Base-by-base conservation (phyloP, 2,113 vertebrate species). In the Dipodomys spectabilis region DNA sequence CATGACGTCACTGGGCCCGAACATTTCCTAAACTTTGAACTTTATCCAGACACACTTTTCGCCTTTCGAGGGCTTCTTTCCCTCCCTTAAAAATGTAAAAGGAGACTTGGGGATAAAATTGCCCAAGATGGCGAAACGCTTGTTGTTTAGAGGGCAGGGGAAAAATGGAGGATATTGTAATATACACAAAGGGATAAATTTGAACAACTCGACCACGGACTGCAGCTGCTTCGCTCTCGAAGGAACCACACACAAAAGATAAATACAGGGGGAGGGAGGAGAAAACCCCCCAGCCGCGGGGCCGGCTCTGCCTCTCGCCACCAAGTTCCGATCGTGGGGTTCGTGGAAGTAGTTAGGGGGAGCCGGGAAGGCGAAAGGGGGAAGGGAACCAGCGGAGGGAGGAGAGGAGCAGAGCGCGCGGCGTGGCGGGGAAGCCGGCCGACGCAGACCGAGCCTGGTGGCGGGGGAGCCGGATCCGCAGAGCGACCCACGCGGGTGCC, bases 141-240 rank as follows among this genome's bases (percentile, higher is more conserved):
- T 99, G 99, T 99, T 99, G 99, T 99, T 99, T 99, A 98, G 99
- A 99, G 99, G 99, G 98, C 98, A 98, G 90, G 88, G 98, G 98
- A 98, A 98, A 99, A 99, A 99, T 99, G 99, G 99, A 99, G 99
- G 99, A 99, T 99, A 99, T 99, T 99, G 99, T 99, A 99, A 99
- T 99, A 99, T 99, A 99, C 99, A 99, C 99, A 99, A 99, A 99
- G 99, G 99, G 99, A 99, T 98, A 98, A 98, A 99, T 99, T 99
- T 99, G 98, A 98, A 98, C 99, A 98, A 98, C 98, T 98, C 99
- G 97, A 98, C 98, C 96, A 98, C 92, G 96, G 94, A 96, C 98
- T 91, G 98, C 99, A 98, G 98, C 98, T 98, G 98, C 98, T 96
- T 95, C 98, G 95, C 94, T 73, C 94, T 96, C 96, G 79, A 98